phyloP scores from a whole-genome alignment of 2,888 invertebrate genomes.

The Diploptera punctata region DNA sequence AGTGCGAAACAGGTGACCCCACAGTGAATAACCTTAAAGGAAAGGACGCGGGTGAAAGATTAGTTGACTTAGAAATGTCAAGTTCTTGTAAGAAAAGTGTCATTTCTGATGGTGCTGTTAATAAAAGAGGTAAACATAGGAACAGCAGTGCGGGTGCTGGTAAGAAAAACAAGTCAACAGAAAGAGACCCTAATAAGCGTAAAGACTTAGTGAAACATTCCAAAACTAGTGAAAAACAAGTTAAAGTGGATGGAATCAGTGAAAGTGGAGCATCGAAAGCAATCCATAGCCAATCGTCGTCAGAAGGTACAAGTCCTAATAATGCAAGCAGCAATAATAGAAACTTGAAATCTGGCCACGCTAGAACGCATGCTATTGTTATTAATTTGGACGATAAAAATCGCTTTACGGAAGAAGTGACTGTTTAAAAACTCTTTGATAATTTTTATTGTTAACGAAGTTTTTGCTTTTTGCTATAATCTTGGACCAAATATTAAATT shows the following conservation, averaged over 20 bases:
- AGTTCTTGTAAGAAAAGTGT: constrained; percentile 9
- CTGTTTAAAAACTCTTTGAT: constrained; percentile 66
- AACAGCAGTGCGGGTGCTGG: constrained; percentile 46
- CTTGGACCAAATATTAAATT: too few species aligned
- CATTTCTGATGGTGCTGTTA: neutral
- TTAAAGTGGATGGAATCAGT: neutral
- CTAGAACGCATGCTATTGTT: constrained; percentile 77
- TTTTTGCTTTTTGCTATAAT: too few species aligned
- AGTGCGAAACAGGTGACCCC: neutral
- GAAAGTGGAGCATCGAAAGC: neutral
- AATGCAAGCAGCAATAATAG: constrained; percentile 51
- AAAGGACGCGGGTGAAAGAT: neutral
- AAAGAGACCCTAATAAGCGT: neutral
- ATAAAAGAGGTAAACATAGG: constrained; percentile 35
- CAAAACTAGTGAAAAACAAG: too few species aligned
- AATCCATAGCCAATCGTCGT: neutral
- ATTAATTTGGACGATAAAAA: constrained; percentile 82
- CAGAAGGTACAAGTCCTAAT: constrained; percentile 17
- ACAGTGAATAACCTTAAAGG: neutral
- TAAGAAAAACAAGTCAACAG: constrained; percentile 39
- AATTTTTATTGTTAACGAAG: too few species aligned
- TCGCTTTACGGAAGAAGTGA: constrained; percentile 82
- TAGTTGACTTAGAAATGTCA: constrained; percentile 16
- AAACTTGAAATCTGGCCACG: constrained; percentile 64
- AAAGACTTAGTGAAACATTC: neutral